Base-by-base conservation (phyloP, 1,140 invertebrate genomes). In the Leptopilina clavipes region DNA sequence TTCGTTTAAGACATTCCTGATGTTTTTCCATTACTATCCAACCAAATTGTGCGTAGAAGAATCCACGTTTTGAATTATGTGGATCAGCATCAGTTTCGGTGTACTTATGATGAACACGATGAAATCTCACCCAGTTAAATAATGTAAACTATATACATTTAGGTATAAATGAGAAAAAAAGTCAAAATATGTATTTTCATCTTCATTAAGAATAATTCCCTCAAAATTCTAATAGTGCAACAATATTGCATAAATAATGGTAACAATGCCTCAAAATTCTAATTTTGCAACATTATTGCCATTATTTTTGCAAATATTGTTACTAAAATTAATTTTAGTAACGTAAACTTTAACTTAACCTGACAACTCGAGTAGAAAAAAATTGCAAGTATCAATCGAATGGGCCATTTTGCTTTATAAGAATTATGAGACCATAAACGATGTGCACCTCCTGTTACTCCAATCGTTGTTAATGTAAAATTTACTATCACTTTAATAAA, bases 371-470 rank as follows among this genome's bases (percentile, higher is more conserved):
- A 82, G 10, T 93, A 93, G 80, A 94, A 95, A 79, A 92, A 93
- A 6, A 94, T 43, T 72, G 94, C 91, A 7, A 97, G 86, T 56
- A 97, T 88, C 12, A 95, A 90, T 77, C 94, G 91, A 8, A 97
- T 86, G 0, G 95, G 94, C n/a, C 93, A 77, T 77, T 92, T 95
- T 1, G 97, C 97, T 90, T 97, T 97, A 87, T 95, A 98, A 5
- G 95, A 92, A 73, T 93, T 90, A 89, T 98, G 97, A 22, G 94
- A 92, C 95, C 95, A 98, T 22, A 95, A 93, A 22, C 97, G 92
- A 89, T 98, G 97, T 0, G 92, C 95, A 3, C 97, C 97, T 18
- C 92, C 96, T 0, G 96, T 97, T 7, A 97, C 91, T 10, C 94
- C 94, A 75, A 95, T 92, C 37, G 92, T 94, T 19, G 90, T 90